Evolutionary conservation across 64 coral and sea anemone genomes (phyloP).

Genomic region (Astreopora myriophthalma): DNA sequence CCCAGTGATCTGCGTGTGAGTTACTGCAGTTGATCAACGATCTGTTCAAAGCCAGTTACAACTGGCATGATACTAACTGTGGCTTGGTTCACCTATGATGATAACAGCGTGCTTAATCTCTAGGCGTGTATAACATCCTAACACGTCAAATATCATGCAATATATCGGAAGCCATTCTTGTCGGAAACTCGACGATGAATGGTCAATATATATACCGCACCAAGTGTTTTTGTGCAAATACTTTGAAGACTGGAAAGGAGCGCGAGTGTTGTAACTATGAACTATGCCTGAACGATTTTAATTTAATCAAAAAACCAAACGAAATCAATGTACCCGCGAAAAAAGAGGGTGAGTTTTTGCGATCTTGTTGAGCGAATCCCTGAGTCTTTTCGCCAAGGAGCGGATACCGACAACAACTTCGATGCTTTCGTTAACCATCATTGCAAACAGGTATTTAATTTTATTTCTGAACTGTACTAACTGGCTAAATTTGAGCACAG

Average conservation of each 20-base stretch:
- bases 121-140: not conserved
- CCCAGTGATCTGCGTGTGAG: too few species aligned
- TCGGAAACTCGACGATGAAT: not conserved
- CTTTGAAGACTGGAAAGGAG: not conserved
- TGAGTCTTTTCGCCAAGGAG: not conserved
- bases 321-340: not conserved
- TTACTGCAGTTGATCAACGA: too few species aligned
- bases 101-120: not conserved
- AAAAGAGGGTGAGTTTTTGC: slow-evolving; percentile 6
- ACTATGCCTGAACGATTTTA: not conserved
- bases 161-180: slow-evolving; percentile 2
- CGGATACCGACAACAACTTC: not conserved
- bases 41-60: too few species aligned
- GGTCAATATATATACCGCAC: slow-evolving; percentile 28
- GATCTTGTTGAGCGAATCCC: slow-evolving; percentile 25
- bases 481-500: not conserved
- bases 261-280: not conserved
- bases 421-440: not conserved
- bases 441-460: slow-evolving; percentile 1
- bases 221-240: slow-evolving; percentile 11
- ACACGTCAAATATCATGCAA: not conserved
- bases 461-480: not conserved
- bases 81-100: too few species aligned
- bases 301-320: not conserved
- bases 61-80: not conserved